phyloP scores from a whole-genome alignment of 1,140 invertebrate species.

The Lasioglossum albipes region DNA sequence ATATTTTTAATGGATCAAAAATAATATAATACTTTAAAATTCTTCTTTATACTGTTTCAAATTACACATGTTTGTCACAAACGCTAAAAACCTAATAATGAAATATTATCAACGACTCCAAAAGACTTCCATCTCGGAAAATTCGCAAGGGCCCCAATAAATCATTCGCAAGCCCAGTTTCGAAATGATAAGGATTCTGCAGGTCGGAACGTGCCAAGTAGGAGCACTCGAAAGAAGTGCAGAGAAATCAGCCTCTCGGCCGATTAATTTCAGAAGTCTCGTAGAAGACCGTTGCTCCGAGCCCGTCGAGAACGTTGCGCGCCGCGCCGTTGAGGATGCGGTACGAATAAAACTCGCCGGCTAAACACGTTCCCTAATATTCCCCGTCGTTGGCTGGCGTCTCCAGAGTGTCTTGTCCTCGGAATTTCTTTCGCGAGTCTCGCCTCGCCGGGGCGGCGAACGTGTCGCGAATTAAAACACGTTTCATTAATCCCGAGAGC shows the following conservation, averaged over 20 bases:
- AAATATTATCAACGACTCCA: too few relatives aligned
- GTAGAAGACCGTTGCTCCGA: background rate
- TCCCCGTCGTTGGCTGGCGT: background rate
- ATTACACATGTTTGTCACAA: too few relatives aligned
- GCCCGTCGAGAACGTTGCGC: background rate
- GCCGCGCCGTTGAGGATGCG: background rate
- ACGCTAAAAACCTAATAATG: too few relatives aligned
- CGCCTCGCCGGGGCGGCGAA: background rate
- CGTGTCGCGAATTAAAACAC: conserved; percentile 32
- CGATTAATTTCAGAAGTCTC: conserved; percentile 1
- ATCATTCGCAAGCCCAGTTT: too few relatives aligned
- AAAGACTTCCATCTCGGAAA: too few relatives aligned
- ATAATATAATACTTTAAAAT: too few relatives aligned
- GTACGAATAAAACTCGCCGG: background rate
- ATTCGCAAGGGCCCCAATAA: too few relatives aligned
- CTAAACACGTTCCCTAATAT: background rate
- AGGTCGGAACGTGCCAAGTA: too few relatives aligned
- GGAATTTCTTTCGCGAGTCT: background rate
- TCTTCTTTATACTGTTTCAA: too few relatives aligned
- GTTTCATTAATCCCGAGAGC: conserved; percentile 19
- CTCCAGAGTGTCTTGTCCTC: background rate
- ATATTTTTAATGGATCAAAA: too few relatives aligned
- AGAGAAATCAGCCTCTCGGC: background rate
- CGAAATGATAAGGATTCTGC: too few relatives aligned
- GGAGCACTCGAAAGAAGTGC: background rate